Evolutionary conservation across 2,797 vertebrate species (phyloP), one percentile per base, ranked within the genome.

Genomic region (Columba guinea): DNA sequence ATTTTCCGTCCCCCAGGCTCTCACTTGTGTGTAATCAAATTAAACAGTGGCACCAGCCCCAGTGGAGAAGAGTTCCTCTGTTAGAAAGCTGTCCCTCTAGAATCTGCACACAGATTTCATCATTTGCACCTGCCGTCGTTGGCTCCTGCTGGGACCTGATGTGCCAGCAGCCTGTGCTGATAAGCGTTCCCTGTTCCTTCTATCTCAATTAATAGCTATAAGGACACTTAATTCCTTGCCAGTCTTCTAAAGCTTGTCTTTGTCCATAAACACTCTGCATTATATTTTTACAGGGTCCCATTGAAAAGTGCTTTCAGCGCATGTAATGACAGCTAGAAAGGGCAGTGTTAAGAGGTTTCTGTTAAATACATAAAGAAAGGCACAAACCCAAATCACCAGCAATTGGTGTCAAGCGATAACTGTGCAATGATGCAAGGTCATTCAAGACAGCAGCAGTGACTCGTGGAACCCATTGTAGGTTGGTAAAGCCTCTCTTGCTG

Each of bases 81-180:
- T 95, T 85, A 53, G 73, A 86, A 71, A 95, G 85, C 84, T 79
- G 88, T 69, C 85, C 84, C 85, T 83, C 44, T 51, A 70, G 90
- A 59, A 71, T 30, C 8, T 15, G 35, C 74, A 3, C 56, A 1
- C 27, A 41, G 56, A 39, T 79, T 75, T 80, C 83, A 67, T 28
- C 9, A 8, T 69, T 52, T 75, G 94, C 96, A 93, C 95, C 95
- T 96, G 95, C 93, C 32, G 0, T 11, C 58, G 53, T 92, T 97
- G 96, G 95, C 95, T 77, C 58, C 87, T 28, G 88, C 19, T 53
- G 5, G 32, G 64, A 70, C 84, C 91, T 51, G 9, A 7, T 15
- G 81, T 94, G 96, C 96, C 95, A 97, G 92, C 93, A 93, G 94
- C 88, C 90, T 7, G 28, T 5, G 6, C 71, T 74, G 60, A 82